These are phyloP conservation scores for Carassius gibelio DNA, from an alignment of 2,113 vertebrate genomes.

Conservation along the genomic window DNA sequence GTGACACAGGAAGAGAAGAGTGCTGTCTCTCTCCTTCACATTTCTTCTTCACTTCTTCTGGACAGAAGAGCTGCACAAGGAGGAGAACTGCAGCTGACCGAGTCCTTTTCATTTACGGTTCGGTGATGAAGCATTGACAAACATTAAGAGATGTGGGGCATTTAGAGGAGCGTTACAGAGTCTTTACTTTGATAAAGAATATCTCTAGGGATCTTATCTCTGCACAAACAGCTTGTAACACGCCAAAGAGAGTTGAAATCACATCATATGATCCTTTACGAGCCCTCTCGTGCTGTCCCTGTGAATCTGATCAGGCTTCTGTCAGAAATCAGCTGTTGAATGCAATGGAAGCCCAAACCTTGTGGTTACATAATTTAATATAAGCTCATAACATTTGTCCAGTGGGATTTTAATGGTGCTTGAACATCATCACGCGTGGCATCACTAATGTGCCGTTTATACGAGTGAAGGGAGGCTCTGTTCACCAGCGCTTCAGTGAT, in stretches of 20 bases:
- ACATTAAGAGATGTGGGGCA: too few relatives aligned
- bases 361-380: constrained; percentile 27
- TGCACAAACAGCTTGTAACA: too few relatives aligned
- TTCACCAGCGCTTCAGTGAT: constrained; percentile 1
- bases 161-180: too few relatives aligned
- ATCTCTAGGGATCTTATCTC: too few relatives aligned
- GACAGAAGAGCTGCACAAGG: not conserved
- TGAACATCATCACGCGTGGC: not conserved
- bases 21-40: not conserved
- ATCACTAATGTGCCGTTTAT: not conserved
- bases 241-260: too few relatives aligned
- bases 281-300: too few relatives aligned
- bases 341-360: constrained; percentile 14
- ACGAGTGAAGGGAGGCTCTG: constrained; percentile 15
- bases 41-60: too few relatives aligned
- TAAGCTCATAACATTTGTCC: constrained; percentile 30
- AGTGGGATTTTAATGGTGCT: constrained; percentile 30
- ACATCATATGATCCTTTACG: too few relatives aligned
- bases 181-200: too few relatives aligned
- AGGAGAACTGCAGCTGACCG: constrained; percentile 40
- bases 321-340: not conserved
- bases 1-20: not conserved
- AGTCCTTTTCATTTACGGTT: too few relatives aligned
- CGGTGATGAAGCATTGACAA: too few relatives aligned
- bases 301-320: not conserved